Percentiles rank a stretch among this genome's conserved stretches.
Evolutionary conservation across 1,140 invertebrate genomes (phyloP).

Genomic region (Drosophila kohkoa): DNA sequence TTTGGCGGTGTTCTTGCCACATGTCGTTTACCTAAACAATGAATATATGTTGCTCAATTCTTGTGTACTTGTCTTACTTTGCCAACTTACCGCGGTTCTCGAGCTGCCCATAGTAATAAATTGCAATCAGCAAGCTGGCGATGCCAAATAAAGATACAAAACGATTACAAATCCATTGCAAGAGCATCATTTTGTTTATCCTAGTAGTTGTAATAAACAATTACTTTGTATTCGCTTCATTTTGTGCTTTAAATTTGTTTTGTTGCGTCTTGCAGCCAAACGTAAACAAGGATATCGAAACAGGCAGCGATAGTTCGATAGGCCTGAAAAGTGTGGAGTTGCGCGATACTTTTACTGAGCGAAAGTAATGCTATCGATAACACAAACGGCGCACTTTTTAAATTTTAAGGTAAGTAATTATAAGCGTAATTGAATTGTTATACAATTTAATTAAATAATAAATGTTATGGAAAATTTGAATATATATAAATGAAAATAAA

Average conservation of each 20-base stretch:
- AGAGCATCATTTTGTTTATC: conserved; percentile 14
- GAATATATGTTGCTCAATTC: background rate
- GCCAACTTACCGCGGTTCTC: conserved; percentile 16
- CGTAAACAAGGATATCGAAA: conserved; percentile 4
- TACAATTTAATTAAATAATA: too few relatives aligned
- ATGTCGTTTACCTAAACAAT: conserved; percentile 19
- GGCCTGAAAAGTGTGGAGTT: too few relatives aligned
- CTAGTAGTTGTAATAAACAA: background rate
- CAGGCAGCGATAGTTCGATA: conserved; percentile 21
- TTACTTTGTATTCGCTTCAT: background rate
- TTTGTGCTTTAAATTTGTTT: conserved; percentile 3
- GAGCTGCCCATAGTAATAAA: conserved; percentile 21
- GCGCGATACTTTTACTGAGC: background rate
- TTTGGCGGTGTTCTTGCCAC: conserved; percentile 47
- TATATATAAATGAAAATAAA: too few relatives aligned
- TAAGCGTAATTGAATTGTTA: too few relatives aligned
- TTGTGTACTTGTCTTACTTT: background rate
- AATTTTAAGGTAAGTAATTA: background rate
- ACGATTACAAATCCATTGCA: conserved; percentile 20
- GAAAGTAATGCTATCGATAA: conserved; percentile 1
- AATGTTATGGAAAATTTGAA: too few relatives aligned
- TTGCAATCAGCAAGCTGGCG: conserved; percentile 15
- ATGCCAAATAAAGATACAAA: conserved; percentile 22
- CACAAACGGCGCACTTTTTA: background rate
- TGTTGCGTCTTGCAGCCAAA: background rate